phyloP scores from a whole-genome alignment of 1,140 invertebrate genomes.

The Vanessa atalanta region DNA sequence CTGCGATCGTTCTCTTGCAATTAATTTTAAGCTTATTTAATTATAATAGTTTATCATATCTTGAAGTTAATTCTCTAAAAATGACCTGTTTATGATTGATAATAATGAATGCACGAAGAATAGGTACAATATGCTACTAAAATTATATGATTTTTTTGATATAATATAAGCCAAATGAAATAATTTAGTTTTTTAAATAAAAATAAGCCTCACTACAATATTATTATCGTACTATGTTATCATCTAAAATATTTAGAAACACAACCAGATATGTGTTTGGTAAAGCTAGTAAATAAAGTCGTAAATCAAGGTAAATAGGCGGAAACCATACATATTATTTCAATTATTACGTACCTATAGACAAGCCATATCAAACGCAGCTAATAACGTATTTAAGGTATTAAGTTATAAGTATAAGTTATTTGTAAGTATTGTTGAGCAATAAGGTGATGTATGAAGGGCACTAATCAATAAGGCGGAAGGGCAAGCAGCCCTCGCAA shows the following conservation, averaged over 20 bases:
- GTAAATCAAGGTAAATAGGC: no score
- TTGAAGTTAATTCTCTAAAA: neutral
- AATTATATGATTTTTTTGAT: no score
- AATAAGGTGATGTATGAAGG: constrained; percentile 27
- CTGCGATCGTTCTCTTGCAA: constrained; percentile 24
- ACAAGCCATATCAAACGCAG: neutral
- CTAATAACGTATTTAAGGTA: constrained; percentile 5
- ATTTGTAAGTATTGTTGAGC: constrained; percentile 24
- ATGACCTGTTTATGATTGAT: no score
- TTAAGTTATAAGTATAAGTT: neutral
- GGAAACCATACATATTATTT: no score
- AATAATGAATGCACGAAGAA: neutral
- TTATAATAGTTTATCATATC: constrained; percentile 4
- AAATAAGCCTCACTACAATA: no score
- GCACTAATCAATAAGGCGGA: constrained; percentile 74
- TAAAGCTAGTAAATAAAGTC: no score
- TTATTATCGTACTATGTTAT: no score
- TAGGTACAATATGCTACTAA: neutral
- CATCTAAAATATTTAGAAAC: no score
- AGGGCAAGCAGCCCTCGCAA: constrained; percentile 70
- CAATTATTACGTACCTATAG: neutral
- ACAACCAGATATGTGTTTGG: no score
- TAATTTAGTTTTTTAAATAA: no score
- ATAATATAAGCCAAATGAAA: no score
- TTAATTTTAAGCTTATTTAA: constrained; percentile 25